Conservation (phyloP, 92 coral and sea anemone species). For the Epizoanthus rinbou region DNA sequence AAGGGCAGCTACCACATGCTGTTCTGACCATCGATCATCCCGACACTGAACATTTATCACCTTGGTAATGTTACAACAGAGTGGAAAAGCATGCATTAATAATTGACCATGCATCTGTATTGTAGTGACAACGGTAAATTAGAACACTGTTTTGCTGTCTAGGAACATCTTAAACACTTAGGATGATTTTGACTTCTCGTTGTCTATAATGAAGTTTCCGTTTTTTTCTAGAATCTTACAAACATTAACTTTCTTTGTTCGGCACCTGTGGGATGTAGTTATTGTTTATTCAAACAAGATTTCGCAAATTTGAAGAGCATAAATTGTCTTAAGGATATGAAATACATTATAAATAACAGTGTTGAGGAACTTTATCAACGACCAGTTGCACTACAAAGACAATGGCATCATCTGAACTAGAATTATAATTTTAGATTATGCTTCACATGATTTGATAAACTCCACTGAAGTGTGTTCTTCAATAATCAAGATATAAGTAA, state of each 20-base stretch:
- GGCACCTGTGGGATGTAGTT: constrained; percentile 10
- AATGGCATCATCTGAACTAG: neutral
- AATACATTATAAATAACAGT: neutral
- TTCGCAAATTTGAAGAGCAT: neutral
- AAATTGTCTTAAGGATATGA: neutral
- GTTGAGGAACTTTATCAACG: neutral
- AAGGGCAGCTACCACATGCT: constrained; percentile 36
- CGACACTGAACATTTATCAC: neutral
- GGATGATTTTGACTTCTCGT: neutral
- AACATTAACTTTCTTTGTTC: constrained; percentile 17
- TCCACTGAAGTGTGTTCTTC: neutral
- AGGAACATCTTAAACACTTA: neutral
- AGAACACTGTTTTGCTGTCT: neutral
- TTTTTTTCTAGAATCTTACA: neutral
- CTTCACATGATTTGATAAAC: neutral
- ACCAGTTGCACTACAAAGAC: too few relatives aligned
- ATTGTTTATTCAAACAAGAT: constrained; percentile 22
- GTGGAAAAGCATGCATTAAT: neutral
- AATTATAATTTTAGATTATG: neutral
- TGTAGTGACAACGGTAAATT: neutral
- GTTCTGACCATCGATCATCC: neutral
- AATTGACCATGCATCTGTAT: neutral
- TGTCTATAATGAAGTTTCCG: neutral
- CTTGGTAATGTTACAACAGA: neutral
- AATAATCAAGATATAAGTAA: neutral